Percentiles rank a stretch among this genome's conserved stretches.
Conservation (phyloP, 1,140 invertebrate species). For the Ceratitis capitata region DNA sequence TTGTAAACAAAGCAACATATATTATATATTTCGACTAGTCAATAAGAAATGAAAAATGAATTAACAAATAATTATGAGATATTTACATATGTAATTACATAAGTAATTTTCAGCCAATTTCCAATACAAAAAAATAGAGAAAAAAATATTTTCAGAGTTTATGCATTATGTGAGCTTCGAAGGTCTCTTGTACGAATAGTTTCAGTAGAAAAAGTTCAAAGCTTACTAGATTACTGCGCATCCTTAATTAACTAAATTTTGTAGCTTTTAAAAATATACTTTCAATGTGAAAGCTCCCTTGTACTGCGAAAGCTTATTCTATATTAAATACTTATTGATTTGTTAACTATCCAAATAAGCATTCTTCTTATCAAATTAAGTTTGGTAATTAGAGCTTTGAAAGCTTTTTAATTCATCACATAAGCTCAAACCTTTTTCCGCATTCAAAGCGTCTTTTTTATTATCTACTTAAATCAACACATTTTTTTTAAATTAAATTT, state of each 20-base stretch:
- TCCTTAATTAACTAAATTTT: not conserved
- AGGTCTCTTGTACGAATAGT: not conserved
- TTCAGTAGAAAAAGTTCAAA: not conserved
- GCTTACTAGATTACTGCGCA: not conserved
- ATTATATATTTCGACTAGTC: no score
- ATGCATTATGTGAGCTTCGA: not conserved
- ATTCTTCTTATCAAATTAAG: not conserved
- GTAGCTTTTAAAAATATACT: not conserved
- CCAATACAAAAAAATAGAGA: no score
- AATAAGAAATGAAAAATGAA: no score
- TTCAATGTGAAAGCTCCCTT: not conserved
- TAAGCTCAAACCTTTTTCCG: no score
- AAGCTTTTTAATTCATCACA: not conserved
- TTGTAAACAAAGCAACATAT: no score
- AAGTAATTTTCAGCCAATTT: no score
- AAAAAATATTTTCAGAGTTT: not conserved
- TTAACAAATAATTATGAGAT: not conserved
- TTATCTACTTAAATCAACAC: no score
- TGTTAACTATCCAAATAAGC: not conserved
- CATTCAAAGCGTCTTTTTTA: no score
- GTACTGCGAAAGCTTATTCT: not conserved
- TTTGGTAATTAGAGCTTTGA: not conserved
- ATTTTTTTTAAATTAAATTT: no score
- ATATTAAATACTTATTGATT: no score
- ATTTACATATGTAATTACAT: not conserved